Base-by-base conservation (phyloP, 1,140 invertebrate species). In the Drosophila miranda region DNA sequence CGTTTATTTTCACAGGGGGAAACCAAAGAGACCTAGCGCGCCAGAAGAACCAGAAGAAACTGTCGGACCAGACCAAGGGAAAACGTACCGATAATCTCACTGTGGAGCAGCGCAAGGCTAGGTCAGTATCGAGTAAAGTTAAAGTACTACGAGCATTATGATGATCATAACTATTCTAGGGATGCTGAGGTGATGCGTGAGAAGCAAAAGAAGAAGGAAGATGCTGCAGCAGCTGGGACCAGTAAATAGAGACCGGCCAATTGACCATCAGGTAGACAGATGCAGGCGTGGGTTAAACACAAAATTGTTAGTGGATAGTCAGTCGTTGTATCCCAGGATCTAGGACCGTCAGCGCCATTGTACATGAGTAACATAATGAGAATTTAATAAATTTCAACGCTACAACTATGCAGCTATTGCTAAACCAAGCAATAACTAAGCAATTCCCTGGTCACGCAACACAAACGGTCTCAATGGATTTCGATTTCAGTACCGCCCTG, bases 21-120 rank as follows among this genome's bases (percentile, higher is more conserved):
- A 97, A 97, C 91, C 96, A 97, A 92, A 93, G 96, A 89, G 96
- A 97, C 91, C 93, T 97, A 80, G 96, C 96, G 63, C 93, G 96
- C 56, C 94, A 93, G 67, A 97, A 97, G 91, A 95, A 95, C 90
- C 93, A 94, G 83, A 97, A 97, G 89, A 97, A 97, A 89, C 93
- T 94, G 78, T 92, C 93, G 64, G 96, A 97, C 83, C 58, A 89
- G 50, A 91, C 91, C 49, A 96, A 95, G 90, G 94, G 93, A 88
- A 79, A 93, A 93, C 52, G 95, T 92, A 91, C 93, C 92, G 74
- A 94, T 93, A 60, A 95, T 95, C 91, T 96, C 89, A 95, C 94
- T 21, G 90, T 96, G 28, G 94, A 95, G 90, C 95, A 96, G 91
- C 92, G 96, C 64, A 95, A 96, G 93, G 93, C 95, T 90, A 94